Percentiles rank a stretch among this genome's conserved stretches.
phyloP scores from a whole-genome alignment of 2,888 invertebrate species.

The Eristalis arbustorum region DNA sequence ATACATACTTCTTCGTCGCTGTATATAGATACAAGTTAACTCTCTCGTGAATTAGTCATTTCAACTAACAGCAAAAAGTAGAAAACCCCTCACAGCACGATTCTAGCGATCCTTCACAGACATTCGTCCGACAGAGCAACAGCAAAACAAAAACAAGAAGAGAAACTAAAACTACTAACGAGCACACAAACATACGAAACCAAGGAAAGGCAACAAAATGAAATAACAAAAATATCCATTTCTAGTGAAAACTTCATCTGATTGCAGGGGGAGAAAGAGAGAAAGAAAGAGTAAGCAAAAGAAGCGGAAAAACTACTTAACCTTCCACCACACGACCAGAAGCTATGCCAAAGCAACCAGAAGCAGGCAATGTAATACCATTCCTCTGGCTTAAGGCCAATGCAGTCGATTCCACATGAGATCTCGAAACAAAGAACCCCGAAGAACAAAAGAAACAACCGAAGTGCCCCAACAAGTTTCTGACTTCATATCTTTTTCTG shows the following conservation, averaged over 20 bases:
- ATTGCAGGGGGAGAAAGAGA: slow-evolving; percentile 32
- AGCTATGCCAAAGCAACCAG: slow-evolving; percentile 11
- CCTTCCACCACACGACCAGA: slow-evolving; percentile 46
- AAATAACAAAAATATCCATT: slow-evolving; percentile 10
- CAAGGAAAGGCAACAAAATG: neutral
- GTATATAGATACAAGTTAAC: slow-evolving; percentile 18
- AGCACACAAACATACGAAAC: neutral
- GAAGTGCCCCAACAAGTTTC: slow-evolving; percentile 53
- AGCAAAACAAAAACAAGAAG: neutral
- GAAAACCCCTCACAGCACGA: neutral
- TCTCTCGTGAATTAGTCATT: slow-evolving; percentile 43
- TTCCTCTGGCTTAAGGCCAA: slow-evolving; percentile 27
- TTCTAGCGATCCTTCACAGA: neutral
- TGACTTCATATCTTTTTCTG: neutral
- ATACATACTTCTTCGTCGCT: neutral
- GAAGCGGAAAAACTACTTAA: slow-evolving; percentile 68
- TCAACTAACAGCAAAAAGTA: slow-evolving; percentile 20
- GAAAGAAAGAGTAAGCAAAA: slow-evolving; percentile 33
- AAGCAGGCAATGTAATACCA: slow-evolving; percentile 30
- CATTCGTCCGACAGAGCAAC: neutral
- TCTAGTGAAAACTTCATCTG: slow-evolving; percentile 64
- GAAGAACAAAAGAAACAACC: slow-evolving; percentile 29
- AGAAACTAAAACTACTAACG: neutral
- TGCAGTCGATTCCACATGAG: neutral
- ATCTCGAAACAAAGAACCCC: slow-evolving; percentile 43